Evolutionary conservation across 2,797 vertebrate genomes (phyloP), one percentile per base, ranked within the genome.

Genomic region (Smutsia gigantea): DNA sequence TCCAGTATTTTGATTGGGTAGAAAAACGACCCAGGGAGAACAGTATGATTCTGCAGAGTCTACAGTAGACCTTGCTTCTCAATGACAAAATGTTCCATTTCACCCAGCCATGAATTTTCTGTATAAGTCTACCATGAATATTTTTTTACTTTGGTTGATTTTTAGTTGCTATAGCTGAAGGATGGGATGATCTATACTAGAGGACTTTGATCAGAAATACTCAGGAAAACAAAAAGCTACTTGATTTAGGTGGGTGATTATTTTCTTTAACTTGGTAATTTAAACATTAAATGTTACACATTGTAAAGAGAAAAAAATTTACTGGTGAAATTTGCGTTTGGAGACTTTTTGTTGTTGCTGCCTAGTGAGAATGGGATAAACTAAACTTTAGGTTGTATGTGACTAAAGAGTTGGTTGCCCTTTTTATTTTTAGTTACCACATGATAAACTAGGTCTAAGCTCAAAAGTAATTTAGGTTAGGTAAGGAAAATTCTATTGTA

Each of bases 351-450:
- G 55, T 95, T 68, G 64, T 37, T 74, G 29, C n/a, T 63, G 51
- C 11, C 81, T 88, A 4, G 63, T 87, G 68, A 86, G 61, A 90
- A 89, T n/a, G 31, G 15, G 39, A 49, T 95, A 72, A 88, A 53
- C 29, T 59, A 59, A 7, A 61, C 49, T 88, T 69, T 51, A 29
- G 53, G 42, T 53, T 93, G 4, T 66, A 29, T 53, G 11, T 87
- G 27, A 87, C 49, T 72, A 49, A 96, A 49, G 71, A 69, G 42
- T 81, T 68, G 7, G n/a, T 66, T 93, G 78, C 74, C 46, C 10
- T 75, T 95, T 94, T 7, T 92, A 93, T 88, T 96, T 96, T 96
- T 78, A 95, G 84, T 96, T 15, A 66, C 97, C 69, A 94, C 63
- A 25, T 93, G 75, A 92, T 37, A 81, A 79, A 82, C 37, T 64